Evolutionary conservation across 2,797 vertebrate genomes (phyloP).

Genomic region (Alosa sapidissima): DNA sequence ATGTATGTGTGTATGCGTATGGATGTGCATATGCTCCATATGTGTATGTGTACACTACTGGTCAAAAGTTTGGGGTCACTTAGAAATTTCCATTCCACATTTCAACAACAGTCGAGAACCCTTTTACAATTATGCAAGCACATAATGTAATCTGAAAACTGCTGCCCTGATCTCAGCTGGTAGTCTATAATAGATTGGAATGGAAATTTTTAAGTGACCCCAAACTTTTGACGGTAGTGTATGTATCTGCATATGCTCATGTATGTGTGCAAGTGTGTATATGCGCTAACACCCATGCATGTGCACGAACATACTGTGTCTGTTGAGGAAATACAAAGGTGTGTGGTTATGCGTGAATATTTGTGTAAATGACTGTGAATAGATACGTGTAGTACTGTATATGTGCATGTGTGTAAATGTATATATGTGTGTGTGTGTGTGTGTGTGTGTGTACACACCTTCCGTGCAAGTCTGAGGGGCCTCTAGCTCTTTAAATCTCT

Average conservation of each 20-base stretch:
- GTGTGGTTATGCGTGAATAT: background rate
- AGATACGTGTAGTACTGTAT: background rate
- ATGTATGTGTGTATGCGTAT: background rate
- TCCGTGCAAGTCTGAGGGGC: conserved; percentile 22
- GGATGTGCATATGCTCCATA: background rate
- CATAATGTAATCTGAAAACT: no score
- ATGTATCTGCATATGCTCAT: background rate
- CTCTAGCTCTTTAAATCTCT: conserved; percentile 66
- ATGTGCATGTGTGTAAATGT: background rate
- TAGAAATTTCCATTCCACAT: no score
- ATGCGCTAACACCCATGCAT: background rate
- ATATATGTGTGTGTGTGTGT: background rate
- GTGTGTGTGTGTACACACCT: background rate
- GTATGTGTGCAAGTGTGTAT: background rate
- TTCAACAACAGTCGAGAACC: no score
- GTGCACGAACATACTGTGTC: background rate
- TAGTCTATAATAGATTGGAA: no score
- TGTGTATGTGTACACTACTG: no score
- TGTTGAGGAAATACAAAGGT: background rate
- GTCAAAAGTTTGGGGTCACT: no score
- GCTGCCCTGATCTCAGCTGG: no score
- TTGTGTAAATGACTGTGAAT: background rate
- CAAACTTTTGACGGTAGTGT: background rate
- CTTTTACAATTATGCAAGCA: no score
- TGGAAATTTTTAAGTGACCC: no score